Conservation (phyloP, 2,113 vertebrate species). For the Sinocyclocheilus grahami region DNA sequence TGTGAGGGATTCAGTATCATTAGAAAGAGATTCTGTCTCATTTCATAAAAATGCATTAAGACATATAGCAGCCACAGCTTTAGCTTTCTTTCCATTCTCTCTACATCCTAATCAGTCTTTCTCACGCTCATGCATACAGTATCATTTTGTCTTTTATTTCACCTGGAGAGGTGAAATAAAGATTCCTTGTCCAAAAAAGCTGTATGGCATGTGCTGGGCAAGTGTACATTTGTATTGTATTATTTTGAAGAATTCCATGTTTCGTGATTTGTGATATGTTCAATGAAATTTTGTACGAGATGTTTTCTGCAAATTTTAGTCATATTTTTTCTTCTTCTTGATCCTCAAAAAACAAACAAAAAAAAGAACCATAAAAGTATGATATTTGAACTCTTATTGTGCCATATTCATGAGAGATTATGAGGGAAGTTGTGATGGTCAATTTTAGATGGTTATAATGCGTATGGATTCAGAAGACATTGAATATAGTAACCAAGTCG, state of each 20-base stretch:
- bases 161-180: neutral
- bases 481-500: no score
- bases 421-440: no score
- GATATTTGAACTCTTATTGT: no score
- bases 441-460: no score
- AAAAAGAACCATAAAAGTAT: neutral
- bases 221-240: neutral
- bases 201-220: neutral
- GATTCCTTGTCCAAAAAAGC: neutral
- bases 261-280: neutral
- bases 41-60: neutral
- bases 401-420: no score
- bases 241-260: neutral
- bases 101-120: neutral
- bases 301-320: neutral
- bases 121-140: neutral
- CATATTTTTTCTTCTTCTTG: neutral
- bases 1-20: conserved; percentile 12
- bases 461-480: no score
- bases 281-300: neutral
- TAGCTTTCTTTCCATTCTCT: neutral
- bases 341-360: neutral
- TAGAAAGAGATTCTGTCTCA: conserved; percentile 42
- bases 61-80: neutral
- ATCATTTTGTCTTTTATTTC: neutral